These are phyloP conservation scores for Platycnemis pennipes DNA, from an alignment of 2,888 invertebrate genomes.

Conservation along the genomic window DNA sequence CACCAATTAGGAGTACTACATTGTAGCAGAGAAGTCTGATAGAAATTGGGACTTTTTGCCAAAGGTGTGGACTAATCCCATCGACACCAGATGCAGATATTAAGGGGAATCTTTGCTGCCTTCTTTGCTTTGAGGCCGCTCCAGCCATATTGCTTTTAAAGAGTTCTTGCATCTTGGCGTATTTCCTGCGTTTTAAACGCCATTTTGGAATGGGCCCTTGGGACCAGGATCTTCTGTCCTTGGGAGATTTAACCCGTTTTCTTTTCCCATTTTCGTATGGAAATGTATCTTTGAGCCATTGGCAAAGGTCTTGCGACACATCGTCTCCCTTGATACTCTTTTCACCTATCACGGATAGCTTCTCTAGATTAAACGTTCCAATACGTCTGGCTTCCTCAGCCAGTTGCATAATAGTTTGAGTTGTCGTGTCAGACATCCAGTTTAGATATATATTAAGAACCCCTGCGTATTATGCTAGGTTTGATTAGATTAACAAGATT, in stretches of 20 bases:
- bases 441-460: too few relatives aligned
- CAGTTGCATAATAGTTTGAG: not conserved
- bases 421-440: too few relatives aligned
- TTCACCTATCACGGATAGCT: not conserved
- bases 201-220: not conserved
- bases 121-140: not conserved
- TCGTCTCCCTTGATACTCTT: not conserved
- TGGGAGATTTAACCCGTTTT: not conserved
- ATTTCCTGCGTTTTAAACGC: not conserved
- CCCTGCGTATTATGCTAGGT: too few relatives aligned
- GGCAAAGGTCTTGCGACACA: not conserved
- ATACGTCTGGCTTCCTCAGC: not conserved
- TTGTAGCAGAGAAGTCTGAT: not conserved
- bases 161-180: not conserved
- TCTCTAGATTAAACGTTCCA: not conserved
- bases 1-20: not conserved
- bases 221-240: not conserved
- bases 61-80: not conserved
- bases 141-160: not conserved
- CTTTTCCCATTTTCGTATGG: not conserved
- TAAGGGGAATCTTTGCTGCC: not conserved
- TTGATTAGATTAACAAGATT: too few relatives aligned
- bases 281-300: not conserved
- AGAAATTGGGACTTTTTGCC: not conserved
- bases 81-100: not conserved